phyloP scores from a whole-genome alignment of 2,888 invertebrate genomes.

The Bhutanitis thaidina region DNA sequence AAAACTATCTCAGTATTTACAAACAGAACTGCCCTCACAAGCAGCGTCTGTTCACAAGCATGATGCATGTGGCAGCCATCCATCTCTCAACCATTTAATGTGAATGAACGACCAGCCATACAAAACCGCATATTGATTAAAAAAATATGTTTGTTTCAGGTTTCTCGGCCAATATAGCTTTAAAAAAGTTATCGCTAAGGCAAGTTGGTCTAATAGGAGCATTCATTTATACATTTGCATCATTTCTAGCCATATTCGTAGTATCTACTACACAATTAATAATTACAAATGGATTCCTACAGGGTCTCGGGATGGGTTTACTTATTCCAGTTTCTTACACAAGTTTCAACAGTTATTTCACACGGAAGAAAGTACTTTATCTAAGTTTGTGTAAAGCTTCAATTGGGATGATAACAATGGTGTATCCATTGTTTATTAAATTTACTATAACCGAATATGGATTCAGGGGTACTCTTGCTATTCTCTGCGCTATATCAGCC shows the following conservation, averaged over 20 bases:
- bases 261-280: conserved; percentile 82
- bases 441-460: conserved; percentile 82
- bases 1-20: too few relatives aligned
- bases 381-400: conserved; percentile 85
- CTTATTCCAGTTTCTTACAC: conserved; percentile 86
- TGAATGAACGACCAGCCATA: too few relatives aligned
- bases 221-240: conserved; percentile 81
- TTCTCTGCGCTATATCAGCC: conserved; percentile 83
- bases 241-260: conserved; percentile 82
- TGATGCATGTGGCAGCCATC: too few relatives aligned
- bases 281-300: conserved; percentile 82
- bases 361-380: conserved; percentile 84
- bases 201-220: conserved; percentile 84
- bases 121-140: too few relatives aligned
- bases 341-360: conserved; percentile 87
- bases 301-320: conserved; percentile 84
- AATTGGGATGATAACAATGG: conserved; percentile 83
- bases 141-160: conserved; percentile 65
- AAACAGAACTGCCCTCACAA: too few relatives aligned
- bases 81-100: too few relatives aligned
- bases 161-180: conserved; percentile 83
- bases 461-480: conserved; percentile 85
- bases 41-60: too few relatives aligned
- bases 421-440: conserved; percentile 83
- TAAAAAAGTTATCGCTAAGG: conserved; percentile 83